Base-by-base conservation (phyloP, 1,140 invertebrate genomes). In the Bombus difficillimus region DNA sequence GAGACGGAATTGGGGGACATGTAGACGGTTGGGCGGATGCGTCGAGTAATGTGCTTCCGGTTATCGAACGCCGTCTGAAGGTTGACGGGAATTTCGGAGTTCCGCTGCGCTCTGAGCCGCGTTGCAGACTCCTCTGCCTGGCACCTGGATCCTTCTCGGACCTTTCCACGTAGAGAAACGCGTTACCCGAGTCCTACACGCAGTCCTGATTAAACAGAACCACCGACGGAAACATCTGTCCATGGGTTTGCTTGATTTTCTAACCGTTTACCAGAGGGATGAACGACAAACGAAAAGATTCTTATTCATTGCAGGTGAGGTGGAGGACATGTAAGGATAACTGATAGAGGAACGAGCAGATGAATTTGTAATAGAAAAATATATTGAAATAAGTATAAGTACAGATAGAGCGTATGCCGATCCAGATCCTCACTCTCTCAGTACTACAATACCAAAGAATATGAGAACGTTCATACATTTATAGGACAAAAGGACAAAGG, bases 11-110 rank as follows among this genome's bases (percentile, higher is more conserved):
- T 89, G 80, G 88, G 91, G 88, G 91, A 90, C 92, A 90, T 78
- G 91, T 90, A 92, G 88, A 89, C 89, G 89, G 90, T 91, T 90
- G 91, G 91, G 90, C 92, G 92, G 92, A 93, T 93, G 92, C 89
- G 92, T 88, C 90, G 91, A 93, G 92, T 92, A 89, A 93, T 90
- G 92, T 91, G 89, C 92, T 93, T 93, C 92, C 92, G 92, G 92
- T 93, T 93, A 93, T 93, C 91, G 92, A 93, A 88, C 91, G 90
- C 64, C 89, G 91, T 91, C 92, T 92, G 91, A 92, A 91, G 91
- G 91, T 86, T 92, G 80, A 78, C 77, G 72, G 86, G 85, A 87
- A 78, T 90, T 81, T 86, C 71, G 87, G 81, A 72, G 82, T 90
- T 90, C 66, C 88, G 83, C 57, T 66, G 75, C 59, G 81, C 82